Base-by-base conservation (phyloP, 2,888 invertebrate species). In the Stenotaenia linearis region DNA sequence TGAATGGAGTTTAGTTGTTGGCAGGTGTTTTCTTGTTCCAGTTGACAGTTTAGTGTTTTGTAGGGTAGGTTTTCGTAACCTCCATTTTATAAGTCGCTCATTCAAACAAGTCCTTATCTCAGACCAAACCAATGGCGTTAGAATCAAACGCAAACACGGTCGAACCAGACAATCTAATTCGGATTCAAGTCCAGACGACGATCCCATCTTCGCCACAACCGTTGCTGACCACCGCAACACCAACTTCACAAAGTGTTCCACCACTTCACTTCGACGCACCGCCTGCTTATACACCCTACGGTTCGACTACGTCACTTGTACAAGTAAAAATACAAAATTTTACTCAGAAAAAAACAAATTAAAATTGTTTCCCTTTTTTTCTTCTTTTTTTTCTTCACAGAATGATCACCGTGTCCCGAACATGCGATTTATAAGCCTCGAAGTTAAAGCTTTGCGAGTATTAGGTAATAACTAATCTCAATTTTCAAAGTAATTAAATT, bases 301-400 rank as follows among this genome's bases (percentile, higher is more conserved):
- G 37, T 4, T 78, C 78, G 6, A 21, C 78, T 32, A n/a, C 50
- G 18, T 78, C 78, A 6, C 78, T 78, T 6, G 21, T 28, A 1
- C 77, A 77, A 12, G 77, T 77, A 76, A 76, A 32, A 28, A 76
- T n/a, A n/a, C n/a, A n/a, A n/a, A n/a, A n/a, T n/a, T n/a, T n/a
- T n/a, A n/a, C n/a, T n/a, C n/a, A n/a, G n/a, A n/a, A n/a, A n/a
- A n/a, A n/a, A n/a, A n/a, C n/a, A n/a, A n/a, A n/a, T n/a, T n/a
- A n/a, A n/a, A n/a, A n/a, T n/a, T n/a, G n/a, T 21, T 30, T 76
- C 7, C 28, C 25, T 35, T 30, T 56, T 21, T n/a, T 21, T 56
- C 32, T 9, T 32, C 32, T 15, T 40, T 40, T 40, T 35, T 35
- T 9, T 9, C 35, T 15, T 50, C 12, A 5, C 74, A 75, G 75